Conservation (phyloP, 2,888 invertebrate species). For the Calliopum simillimum region DNA sequence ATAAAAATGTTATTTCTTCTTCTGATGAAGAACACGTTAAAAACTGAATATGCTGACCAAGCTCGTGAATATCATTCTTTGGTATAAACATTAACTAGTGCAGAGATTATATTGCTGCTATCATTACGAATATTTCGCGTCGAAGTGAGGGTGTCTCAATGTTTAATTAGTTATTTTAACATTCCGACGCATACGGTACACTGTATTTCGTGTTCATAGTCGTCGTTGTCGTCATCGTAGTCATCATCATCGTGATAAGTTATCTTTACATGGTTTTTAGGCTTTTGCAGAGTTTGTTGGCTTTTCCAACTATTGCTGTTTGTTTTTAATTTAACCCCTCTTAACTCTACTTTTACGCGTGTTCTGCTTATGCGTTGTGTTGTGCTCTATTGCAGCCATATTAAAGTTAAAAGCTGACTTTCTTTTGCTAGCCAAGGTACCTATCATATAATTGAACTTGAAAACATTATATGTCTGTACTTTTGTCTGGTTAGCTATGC, state of each 20-base stretch:
- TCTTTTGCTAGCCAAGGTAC: background rate
- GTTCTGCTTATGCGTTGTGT: background rate
- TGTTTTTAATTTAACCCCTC: constrained; percentile 29
- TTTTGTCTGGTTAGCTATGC: background rate
- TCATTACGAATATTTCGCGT: no score
- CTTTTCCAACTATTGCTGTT: constrained; percentile 41
- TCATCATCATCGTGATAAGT: background rate
- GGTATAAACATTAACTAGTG: no score
- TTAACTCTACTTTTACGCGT: background rate
- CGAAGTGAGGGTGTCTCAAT: no score
- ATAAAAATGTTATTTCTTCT: no score
- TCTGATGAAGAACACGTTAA: no score
- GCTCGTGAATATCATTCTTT: no score
- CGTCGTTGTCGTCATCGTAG: no score
- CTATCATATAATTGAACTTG: constrained; percentile 22
- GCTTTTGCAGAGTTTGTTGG: constrained; percentile 43
- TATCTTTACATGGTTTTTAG: constrained; percentile 16
- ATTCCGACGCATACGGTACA: no score
- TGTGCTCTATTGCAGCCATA: background rate
- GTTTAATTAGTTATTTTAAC: no score
- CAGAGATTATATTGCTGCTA: no score
- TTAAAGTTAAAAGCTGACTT: background rate
- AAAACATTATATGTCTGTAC: constrained; percentile 10
- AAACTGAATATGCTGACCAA: no score
- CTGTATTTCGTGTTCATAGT: no score